Evolutionary conservation across 1,140 invertebrate genomes (phyloP), one percentile per base, ranked within the genome.

Genomic region (Centruroides vittatus): DNA sequence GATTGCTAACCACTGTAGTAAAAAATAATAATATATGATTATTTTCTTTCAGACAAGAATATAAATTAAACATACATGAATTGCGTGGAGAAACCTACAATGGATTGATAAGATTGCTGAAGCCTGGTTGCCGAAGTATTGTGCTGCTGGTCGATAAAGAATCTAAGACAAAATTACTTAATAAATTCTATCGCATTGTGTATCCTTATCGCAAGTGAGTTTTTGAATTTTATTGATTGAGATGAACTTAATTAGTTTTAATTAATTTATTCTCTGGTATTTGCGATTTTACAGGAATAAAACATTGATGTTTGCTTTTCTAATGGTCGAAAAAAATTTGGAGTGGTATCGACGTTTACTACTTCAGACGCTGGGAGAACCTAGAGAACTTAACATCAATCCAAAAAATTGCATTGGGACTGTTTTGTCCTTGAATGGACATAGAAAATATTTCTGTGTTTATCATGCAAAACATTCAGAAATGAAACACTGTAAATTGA

Each of bases 341-440:
- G 74, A 73, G 50, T 98, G 94, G 94, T 99, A 97, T 75, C 84
- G 86, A 52, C 84, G 89, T 68, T 75, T 98, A 36, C 77, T 99
- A 51, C 82, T 87, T 63, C 78, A 93, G 65, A 89, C 88, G 58
- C 78, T 95, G 54, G 82, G 85, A 34, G 85, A 91, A 74, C 61
- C 61, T n/a, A 78, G 84, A 59, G 84, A 89, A 67, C 77, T 97
- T 58, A 84, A 86, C 65, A 95, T 98, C 48, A 98, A 98, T 79
- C 88, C 92, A 4, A 84, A 89, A 68, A 98, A 98, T 78, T 97
- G 93, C 75, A 85, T 98, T 47, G 96, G 96, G 6, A 99, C 96
- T 34, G 94, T 99, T 46, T 75, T 99, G 34, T 88, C 93, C 3
- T 76, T 98, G 47, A 98, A 98, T 77, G 94, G 94, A 5, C 89